Conservation (phyloP, 92 coral and sea anemone species). For the Porites lobata region DNA sequence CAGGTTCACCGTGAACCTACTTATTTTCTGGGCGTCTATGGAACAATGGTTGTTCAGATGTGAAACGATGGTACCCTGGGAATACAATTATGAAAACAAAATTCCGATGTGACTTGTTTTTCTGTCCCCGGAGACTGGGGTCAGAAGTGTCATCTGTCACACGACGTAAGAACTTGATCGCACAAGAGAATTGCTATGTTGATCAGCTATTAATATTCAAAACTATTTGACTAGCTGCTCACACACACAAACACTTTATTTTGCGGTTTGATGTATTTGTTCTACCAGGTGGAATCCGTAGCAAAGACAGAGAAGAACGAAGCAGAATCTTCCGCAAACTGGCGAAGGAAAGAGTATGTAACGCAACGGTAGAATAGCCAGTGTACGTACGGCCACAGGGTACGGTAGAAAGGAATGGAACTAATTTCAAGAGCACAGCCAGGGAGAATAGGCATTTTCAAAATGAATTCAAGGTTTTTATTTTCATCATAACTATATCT, state of each 20-base stretch:
- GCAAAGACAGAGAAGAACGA: neutral
- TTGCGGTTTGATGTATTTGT: neutral
- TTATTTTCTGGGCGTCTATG: neutral
- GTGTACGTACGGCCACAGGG: too few species aligned
- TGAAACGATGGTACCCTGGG: constrained; percentile 16
- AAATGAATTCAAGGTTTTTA: too few species aligned
- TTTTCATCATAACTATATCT: too few species aligned
- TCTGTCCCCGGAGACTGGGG: constrained; percentile 40
- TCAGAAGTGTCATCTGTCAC: constrained; percentile 27
- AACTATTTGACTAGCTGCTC: too few species aligned
- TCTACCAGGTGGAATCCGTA: neutral
- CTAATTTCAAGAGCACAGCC: too few species aligned
- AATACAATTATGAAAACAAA: neutral
- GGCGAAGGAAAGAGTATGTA: neutral
- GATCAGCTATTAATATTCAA: neutral
- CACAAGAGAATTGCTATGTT: constrained; percentile 22
- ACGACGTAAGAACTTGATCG: neutral
- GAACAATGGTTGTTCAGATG: constrained; percentile 3
- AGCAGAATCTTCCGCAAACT: neutral
- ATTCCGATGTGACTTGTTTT: neutral
- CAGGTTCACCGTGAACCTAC: neutral
- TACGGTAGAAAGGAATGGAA: too few species aligned
- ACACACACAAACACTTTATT: neutral
- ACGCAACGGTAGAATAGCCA: too few species aligned
- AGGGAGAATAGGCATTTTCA: too few species aligned